phyloP scores from a whole-genome alignment of 2,888 invertebrate species.

The Xestoiulus laeticollis region DNA sequence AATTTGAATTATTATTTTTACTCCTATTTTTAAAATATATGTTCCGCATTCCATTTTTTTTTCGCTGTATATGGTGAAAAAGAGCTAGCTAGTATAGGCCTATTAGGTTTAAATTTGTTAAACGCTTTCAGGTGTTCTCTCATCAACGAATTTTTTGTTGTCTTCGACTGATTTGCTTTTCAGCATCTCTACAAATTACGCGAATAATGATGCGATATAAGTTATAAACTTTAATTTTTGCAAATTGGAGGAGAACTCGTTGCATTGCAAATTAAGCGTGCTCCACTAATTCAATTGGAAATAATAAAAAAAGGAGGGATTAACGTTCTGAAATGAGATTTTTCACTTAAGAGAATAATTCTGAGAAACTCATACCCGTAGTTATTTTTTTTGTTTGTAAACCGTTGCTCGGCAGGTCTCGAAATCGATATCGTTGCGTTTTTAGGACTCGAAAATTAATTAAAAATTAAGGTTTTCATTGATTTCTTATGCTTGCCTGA shows the following conservation, averaged over 20 bases:
- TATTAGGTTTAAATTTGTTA: no score
- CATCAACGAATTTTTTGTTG: no score
- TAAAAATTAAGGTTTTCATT: conserved; percentile 18
- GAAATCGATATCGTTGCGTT: conserved; percentile 18
- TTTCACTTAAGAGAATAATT: neutral
- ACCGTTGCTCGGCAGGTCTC: neutral
- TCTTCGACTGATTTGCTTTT: no score
- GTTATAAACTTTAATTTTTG: no score
- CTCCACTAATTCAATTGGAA: neutral
- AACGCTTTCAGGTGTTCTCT: no score
- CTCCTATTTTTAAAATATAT: no score
- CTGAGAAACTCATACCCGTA: neutral
- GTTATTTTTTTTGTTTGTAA: neutral
- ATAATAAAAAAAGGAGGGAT: conserved; percentile 3
- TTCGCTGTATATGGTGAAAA: no score
- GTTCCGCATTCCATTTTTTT: no score
- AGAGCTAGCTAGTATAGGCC: no score
- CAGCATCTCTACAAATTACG: no score
- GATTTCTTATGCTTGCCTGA: neutral
- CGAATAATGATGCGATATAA: no score
- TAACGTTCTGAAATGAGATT: neutral
- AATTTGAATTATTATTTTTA: no score
- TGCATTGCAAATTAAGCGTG: neutral
- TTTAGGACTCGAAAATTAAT: conserved; percentile 8
- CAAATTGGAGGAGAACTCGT: neutral